phyloP scores from a whole-genome alignment of 2,113 vertebrate genomes.

The Ciconia maguari region DNA sequence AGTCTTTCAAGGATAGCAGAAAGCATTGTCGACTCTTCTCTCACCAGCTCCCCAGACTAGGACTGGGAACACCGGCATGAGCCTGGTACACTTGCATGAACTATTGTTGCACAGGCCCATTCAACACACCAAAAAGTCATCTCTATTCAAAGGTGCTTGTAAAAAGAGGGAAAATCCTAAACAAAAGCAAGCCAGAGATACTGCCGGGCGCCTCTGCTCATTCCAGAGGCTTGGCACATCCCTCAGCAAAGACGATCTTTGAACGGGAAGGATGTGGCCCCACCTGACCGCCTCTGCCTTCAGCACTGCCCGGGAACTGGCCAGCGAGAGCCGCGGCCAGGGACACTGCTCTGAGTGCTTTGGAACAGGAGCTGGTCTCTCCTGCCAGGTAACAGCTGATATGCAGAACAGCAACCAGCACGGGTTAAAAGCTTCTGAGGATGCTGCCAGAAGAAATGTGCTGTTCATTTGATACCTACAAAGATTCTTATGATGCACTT shows the following conservation, averaged over 20 bases:
- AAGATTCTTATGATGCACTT: background rate
- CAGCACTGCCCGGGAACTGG: accelerated
- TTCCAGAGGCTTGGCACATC: background rate
- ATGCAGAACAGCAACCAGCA: background rate
- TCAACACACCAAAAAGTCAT: background rate
- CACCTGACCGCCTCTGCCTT: background rate
- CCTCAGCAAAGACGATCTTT: background rate
- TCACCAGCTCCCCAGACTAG: background rate
- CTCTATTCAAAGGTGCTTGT: background rate
- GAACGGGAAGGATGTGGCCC: accelerated
- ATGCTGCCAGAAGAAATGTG: background rate
- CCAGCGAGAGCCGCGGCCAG: accelerated
- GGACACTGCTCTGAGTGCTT: accelerated
- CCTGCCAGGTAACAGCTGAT: background rate
- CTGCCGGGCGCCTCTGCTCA: background rate
- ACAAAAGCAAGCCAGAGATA: background rate
- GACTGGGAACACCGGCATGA: accelerated
- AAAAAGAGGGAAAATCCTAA: background rate
- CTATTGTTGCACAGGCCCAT: background rate
- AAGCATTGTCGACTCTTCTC: background rate
- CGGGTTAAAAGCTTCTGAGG: background rate
- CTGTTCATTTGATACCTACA: background rate
- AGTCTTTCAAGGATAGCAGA: background rate
- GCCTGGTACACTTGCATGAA: background rate
- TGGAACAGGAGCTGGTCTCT: background rate